A percentile compares a stretch with the other conserved stretches of the same genome.
Conservation (phyloP, 2,113 vertebrate species). For the Calypte anna region DNA sequence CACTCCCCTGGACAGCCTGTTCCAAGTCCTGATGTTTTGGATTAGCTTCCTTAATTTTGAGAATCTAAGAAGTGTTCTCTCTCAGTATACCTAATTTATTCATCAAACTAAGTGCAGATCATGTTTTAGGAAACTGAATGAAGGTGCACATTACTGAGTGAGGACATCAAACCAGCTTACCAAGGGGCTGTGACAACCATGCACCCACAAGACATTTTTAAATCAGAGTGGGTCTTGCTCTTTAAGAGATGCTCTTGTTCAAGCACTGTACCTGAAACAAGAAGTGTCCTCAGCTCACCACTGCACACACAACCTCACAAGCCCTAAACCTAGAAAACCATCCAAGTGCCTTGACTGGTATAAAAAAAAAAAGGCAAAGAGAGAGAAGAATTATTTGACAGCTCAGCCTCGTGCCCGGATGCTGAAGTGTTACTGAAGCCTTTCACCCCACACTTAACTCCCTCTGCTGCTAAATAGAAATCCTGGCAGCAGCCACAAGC, state of each 20-base stretch:
- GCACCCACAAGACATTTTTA: neutral
- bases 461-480: conserved; percentile 23
- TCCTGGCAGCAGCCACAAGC: conserved; percentile 34
- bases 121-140: too few relatives aligned
- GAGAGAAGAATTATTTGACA: conserved; percentile 18
- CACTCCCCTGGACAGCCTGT: too few relatives aligned
- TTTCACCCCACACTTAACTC: conserved; percentile 54
- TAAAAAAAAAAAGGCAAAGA: neutral
- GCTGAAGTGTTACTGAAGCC: conserved; percentile 40
- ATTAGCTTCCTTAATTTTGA: too few relatives aligned
- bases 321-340: neutral
- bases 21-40: too few relatives aligned
- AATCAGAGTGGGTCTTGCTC: neutral
- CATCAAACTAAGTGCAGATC: too few relatives aligned
- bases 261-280: neutral
- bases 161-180: neutral
- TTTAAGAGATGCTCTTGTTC: neutral
- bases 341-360: neutral
- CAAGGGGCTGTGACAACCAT: rapidly evolving
- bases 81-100: too few relatives aligned
- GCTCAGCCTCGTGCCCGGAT: neutral
- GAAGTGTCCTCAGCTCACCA: neutral
- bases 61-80: too few relatives aligned
- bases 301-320: neutral
- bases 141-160: rapidly evolving